A percentile compares a stretch with the other conserved stretches of the same genome.
phyloP scores from a whole-genome alignment of 92 coral and sea anemone species.

The Chrysogorgia sp. region DNA sequence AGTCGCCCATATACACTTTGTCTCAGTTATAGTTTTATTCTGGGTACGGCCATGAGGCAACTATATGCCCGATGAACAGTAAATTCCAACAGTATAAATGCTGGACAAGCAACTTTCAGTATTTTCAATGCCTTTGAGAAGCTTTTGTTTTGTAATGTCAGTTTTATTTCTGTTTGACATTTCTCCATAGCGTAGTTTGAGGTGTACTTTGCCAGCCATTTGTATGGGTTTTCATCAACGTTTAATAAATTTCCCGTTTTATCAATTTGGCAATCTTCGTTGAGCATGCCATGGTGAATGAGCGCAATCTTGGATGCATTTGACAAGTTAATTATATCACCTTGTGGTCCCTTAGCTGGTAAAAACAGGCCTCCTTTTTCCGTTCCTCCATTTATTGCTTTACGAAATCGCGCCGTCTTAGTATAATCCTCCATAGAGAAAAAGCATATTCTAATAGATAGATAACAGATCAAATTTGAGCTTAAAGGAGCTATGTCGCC shows the following conservation, averaged over 20 bases:
- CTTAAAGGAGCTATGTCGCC: too few relatives aligned
- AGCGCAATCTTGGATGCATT: background rate
- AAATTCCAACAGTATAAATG: too few relatives aligned
- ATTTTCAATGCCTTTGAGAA: background rate
- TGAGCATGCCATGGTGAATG: background rate
- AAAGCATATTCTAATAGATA: background rate
- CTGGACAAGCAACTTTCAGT: background rate
- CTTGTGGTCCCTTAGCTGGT: background rate
- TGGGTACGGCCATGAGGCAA: too few relatives aligned
- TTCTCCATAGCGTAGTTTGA: background rate
- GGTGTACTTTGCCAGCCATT: background rate
- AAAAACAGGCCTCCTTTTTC: background rate
- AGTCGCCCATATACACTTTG: too few relatives aligned
- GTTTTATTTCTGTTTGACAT: background rate
- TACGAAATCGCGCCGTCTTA: background rate
- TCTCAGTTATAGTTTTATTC: too few relatives aligned
- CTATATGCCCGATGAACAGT: too few relatives aligned
- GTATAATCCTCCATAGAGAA: background rate
- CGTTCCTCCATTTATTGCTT: background rate
- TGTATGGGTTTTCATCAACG: background rate
- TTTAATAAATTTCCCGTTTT: background rate
- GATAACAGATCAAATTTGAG: background rate
- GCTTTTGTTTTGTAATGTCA: background rate
- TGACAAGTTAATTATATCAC: background rate
- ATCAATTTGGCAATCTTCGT: conserved; percentile 3